A percentile compares a stretch with the other conserved stretches of the same genome.
Conservation (phyloP, 2,888 invertebrate genomes). For the Chloroclysta siterata region DNA sequence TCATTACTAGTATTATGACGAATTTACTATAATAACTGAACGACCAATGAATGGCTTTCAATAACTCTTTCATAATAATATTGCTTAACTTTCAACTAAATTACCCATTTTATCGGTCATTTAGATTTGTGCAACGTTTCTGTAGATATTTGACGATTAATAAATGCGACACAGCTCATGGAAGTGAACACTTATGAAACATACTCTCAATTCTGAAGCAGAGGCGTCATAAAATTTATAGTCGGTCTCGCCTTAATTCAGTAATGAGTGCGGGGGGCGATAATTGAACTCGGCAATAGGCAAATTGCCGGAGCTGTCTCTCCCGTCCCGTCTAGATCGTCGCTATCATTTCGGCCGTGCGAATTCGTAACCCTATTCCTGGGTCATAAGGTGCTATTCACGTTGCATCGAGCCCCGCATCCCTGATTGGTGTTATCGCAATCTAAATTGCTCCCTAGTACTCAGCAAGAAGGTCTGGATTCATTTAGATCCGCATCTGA, state of each 20-base stretch:
- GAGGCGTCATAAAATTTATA: slow-evolving; percentile 78
- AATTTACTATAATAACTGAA: slow-evolving; percentile 46
- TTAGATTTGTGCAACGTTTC: slow-evolving; percentile 11
- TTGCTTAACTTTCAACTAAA: slow-evolving; percentile 10
- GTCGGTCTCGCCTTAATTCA: slow-evolving; percentile 80
- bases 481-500: slow-evolving; percentile 49
- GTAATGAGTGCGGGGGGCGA: slow-evolving; percentile 84
- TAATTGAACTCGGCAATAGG: slow-evolving; percentile 83
- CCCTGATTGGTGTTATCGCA: slow-evolving; percentile 54
- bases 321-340: slow-evolving; percentile 62
- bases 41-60: slow-evolving; percentile 46
- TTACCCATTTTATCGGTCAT: slow-evolving; percentile 8
- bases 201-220: slow-evolving; percentile 65
- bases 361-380: slow-evolving; percentile 54
- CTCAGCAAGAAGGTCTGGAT: slow-evolving; percentile 60
- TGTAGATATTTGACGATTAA: slow-evolving; percentile 9
- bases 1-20: slow-evolving; percentile 54
- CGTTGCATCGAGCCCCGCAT: slow-evolving; percentile 41
- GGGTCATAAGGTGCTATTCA: slow-evolving; percentile 51
- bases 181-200: slow-evolving; percentile 57
- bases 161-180: slow-evolving; percentile 42
- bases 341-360: slow-evolving; percentile 45
- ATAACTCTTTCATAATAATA: slow-evolving; percentile 33
- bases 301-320: slow-evolving; percentile 77
- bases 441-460: slow-evolving; percentile 67